Evolutionary conservation across 2,797 vertebrate species (phyloP).

Genomic region (Craterocephalus amniculus): DNA sequence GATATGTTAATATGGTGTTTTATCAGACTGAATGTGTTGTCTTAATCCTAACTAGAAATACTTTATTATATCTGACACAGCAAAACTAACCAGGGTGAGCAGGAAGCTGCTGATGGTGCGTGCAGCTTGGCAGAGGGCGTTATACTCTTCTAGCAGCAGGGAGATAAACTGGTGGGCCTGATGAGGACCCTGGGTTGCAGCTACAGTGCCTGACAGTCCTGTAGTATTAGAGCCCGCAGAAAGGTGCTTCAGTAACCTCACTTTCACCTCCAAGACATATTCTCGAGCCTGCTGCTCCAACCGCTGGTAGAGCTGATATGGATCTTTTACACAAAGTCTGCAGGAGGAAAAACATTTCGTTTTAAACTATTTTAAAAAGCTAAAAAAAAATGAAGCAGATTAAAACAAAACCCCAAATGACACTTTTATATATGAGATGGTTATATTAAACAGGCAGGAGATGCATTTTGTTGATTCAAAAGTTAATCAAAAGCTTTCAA

Average conservation of each 20-base stretch:
- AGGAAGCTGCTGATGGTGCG: slow-evolving; percentile 97
- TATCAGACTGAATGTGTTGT: neutral
- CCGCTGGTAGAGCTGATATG: slow-evolving; percentile 98
- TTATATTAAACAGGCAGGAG: neutral
- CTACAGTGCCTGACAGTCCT: slow-evolving; percentile 70
- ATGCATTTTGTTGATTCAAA: slow-evolving; percentile 15
- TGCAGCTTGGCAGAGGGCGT: slow-evolving; percentile 94
- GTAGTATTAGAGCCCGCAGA: slow-evolving; percentile 86
- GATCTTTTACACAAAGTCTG: slow-evolving; percentile 97
- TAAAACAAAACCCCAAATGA: neutral
- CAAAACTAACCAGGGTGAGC: slow-evolving; percentile 89
- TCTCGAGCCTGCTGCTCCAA: slow-evolving; percentile 96
- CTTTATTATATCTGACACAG: neutral
- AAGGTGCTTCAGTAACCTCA: slow-evolving; percentile 92
- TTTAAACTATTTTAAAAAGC: neutral
- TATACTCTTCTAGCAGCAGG: slow-evolving; percentile 95
- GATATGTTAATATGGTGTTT: neutral
- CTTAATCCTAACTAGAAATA: neutral
- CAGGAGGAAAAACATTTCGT: neutral
- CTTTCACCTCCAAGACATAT: slow-evolving; percentile 97
- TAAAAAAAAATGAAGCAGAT: neutral
- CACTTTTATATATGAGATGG: neutral
- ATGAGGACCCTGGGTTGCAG: slow-evolving; percentile 86
- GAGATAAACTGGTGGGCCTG: slow-evolving; percentile 97
- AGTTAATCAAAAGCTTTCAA: neutral